phyloP scores from a whole-genome alignment of 37 sponge, comb jelly and placozoan species.

The Theonella swinhoei region DNA sequence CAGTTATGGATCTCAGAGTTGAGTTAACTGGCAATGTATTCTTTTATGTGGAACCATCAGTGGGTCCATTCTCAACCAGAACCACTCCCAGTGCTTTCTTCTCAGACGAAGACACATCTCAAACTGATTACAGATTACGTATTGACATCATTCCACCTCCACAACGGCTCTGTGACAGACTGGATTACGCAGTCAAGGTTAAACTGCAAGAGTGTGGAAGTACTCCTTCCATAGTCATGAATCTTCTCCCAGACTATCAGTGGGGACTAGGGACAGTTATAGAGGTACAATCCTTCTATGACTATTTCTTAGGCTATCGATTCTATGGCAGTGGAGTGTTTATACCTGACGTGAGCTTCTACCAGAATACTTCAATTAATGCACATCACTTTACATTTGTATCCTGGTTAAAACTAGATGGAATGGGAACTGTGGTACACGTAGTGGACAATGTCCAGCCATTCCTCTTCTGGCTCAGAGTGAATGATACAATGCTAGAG shows the following conservation, averaged over 20 bases:
- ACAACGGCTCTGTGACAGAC: slow-evolving; percentile 42
- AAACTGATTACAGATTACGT: slow-evolving; percentile 28
- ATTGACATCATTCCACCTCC: slow-evolving; percentile 20
- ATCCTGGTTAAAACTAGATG: slow-evolving; percentile 37
- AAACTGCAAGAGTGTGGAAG: slow-evolving; percentile 37
- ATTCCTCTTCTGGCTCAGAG: slow-evolving; percentile 22
- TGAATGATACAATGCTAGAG: slow-evolving; percentile 6
- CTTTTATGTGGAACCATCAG: slow-evolving; percentile 34
- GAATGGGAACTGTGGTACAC: slow-evolving; percentile 33
- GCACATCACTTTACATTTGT: slow-evolving; percentile 34
- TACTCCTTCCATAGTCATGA: neutral
- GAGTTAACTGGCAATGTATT: slow-evolving; percentile 3
- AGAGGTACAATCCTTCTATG: slow-evolving; percentile 27
- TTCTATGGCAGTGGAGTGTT: slow-evolving; percentile 48
- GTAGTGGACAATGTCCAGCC: slow-evolving; percentile 6
- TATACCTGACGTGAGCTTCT: slow-evolving; percentile 35
- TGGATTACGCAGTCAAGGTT: slow-evolving; percentile 39
- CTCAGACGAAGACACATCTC: slow-evolving; percentile 40
- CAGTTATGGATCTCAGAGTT: slow-evolving; percentile 5
- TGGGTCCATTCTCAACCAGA: neutral
- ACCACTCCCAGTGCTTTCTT: slow-evolving; percentile 7
- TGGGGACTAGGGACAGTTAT: slow-evolving; percentile 34
- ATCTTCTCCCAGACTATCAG: slow-evolving; percentile 39
- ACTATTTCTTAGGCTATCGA: slow-evolving; percentile 40
- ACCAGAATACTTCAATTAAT: neutral